Evolutionary conservation across 2,888 invertebrate genomes (phyloP).

Genomic region (Synergus japonicus): DNA sequence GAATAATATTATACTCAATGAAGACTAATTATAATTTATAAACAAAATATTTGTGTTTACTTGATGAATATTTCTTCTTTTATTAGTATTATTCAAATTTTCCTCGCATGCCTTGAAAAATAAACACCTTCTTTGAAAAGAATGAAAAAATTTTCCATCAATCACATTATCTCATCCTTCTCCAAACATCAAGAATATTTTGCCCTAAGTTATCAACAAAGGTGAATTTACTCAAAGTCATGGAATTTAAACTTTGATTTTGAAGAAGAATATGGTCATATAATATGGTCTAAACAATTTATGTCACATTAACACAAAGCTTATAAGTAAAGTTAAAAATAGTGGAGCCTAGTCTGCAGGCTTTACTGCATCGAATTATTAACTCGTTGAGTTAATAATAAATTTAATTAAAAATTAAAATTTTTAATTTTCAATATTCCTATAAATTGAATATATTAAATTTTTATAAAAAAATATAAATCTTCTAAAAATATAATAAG

Average conservation of each 20-base stretch:
- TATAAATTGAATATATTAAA: neutral
- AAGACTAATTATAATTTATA: too few species aligned
- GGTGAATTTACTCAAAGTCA: neutral
- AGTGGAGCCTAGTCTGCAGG: neutral
- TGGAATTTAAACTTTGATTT: neutral
- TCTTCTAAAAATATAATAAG: neutral
- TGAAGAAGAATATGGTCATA: neutral
- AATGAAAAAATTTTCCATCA: too few species aligned
- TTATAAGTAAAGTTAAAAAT: conserved; percentile 29
- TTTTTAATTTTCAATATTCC: neutral
- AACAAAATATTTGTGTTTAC: too few species aligned
- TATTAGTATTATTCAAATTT: too few species aligned
- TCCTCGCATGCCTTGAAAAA: too few species aligned
- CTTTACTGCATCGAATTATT: neutral
- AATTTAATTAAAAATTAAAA: too few species aligned
- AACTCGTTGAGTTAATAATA: neutral
- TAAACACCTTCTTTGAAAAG: too few species aligned
- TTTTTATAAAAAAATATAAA: neutral
- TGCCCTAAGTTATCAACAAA: neutral
- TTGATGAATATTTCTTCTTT: too few species aligned
- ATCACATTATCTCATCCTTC: too few species aligned
- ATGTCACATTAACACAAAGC: conserved; percentile 4
- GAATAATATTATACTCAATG: too few species aligned
- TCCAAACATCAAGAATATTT: neutral
- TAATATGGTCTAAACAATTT: conserved; percentile 1